Evolutionary conservation across 2,888 invertebrate genomes (phyloP), one percentile per base, ranked within the genome.

Genomic region (Eretmocerus hayati): DNA sequence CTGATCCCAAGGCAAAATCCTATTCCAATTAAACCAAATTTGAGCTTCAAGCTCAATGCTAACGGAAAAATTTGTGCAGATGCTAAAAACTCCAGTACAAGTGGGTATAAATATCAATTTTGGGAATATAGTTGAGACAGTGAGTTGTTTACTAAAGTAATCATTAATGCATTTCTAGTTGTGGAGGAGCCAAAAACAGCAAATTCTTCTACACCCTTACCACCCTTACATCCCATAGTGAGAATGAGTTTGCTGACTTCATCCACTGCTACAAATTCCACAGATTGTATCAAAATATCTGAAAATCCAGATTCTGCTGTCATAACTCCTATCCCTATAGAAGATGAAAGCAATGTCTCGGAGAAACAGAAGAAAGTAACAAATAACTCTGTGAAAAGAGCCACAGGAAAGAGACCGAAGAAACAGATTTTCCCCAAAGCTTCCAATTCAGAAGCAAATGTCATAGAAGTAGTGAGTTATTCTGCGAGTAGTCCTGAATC

Each of bases 1-100:
- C 56, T 64, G 21, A 50, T 75, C 11, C 77, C 79, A 62, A 76
- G 78, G 8, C 80, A 79, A 40, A 77, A 81, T 58, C 80, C 82
- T 50, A 84, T 83, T 66, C 8, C 13, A 30, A 73, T 84, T 50
- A 83, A 84, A 73, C 48, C 33, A 22, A 50, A 38, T 16, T 44
- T 49, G 19, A 49, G 46, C 26, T 50, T 50, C 33, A 49, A 81
- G 23, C 45, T 84, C 62, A 77, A 79, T n/a, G n/a, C n/a, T 19
- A 83, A 81, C 67, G 81, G 80, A 4, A 79, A 80, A 64, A 73
- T 81, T 51, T 80, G 77, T 59, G 75, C 77, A 58, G 81, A 81
- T 59, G 76, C 74, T 21, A 78, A 78, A 62, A 39, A n/a, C n/a
- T n/a, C 26, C 8, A 80, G 80, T 15, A 78, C 18, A 9, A 26